Base-by-base conservation (phyloP, 2,797 vertebrate species). In the Schizopygopsis malacanthus region DNA sequence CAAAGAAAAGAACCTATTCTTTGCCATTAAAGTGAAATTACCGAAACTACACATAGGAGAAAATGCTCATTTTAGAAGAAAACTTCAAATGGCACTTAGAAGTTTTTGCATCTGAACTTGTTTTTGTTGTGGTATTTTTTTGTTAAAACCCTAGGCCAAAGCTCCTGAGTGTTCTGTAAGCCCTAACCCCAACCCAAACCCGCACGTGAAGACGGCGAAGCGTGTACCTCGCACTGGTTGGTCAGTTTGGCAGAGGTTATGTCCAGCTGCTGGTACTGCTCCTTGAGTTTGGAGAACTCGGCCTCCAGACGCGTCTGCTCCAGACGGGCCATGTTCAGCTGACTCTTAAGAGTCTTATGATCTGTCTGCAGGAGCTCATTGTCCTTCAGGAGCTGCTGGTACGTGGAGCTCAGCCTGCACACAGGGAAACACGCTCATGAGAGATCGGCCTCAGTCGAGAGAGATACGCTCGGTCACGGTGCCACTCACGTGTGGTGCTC, bases 261-360 rank as follows among this genome's bases (percentile, higher is more conserved):
- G 93, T 99, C 98, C 91, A 99, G 93, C 88, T 99, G 97, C 89
- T 99, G 98, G 91, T 97, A 99, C 76, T 98, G 97, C 76, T 99
- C 98, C 89, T 95, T 99, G 33, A 99, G 95, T 90, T 97, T 98
- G 82, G 97, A 98, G 93, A 99, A 99, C 77, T 99, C 98, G 0
- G 97, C 97, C 95, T 99, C 98, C 92, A 99, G 94, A 50, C 97
- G 95, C 67, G 98, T 99, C 93, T 99, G 98, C 37, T 99, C 98
- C 90, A 99, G 93, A 90, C 96, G 98, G 81, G 97, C 97, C 67
- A 90, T 95, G 91, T 99, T 99, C 88, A 99, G 45, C 84, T 96
- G 95, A 16, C 92, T 99, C 96, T 99, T 99, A 76, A 96, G 86
- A 86, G 94, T 98, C 94, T 98, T 99, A 89, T 99, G 98, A 87